phyloP scores from a whole-genome alignment of 2,113 vertebrate genomes.

The Brachypteracias leptosomus region DNA sequence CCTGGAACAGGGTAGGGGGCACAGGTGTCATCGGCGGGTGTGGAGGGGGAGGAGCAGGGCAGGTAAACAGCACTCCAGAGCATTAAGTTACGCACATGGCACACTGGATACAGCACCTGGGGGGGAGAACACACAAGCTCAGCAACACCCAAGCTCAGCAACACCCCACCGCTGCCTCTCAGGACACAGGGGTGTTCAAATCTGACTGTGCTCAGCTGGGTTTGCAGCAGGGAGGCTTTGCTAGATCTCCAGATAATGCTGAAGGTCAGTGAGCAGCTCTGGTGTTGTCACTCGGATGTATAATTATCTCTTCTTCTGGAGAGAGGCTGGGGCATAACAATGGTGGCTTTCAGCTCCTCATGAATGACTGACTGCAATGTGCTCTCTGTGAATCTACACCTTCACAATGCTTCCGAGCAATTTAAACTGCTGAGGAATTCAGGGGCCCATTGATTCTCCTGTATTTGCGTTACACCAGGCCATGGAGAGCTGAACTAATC shows the following conservation, averaged over 20 bases:
- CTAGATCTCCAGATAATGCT: background rate
- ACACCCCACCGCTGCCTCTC: background rate
- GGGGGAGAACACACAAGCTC: background rate
- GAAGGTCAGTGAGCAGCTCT: background rate
- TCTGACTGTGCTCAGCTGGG: accelerated
- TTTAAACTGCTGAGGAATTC: background rate
- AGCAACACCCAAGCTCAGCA: background rate
- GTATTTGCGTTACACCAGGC: background rate
- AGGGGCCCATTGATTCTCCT: background rate
- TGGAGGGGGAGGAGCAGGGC: constrained; percentile 92
- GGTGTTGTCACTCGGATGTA: background rate
- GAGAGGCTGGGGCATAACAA: background rate
- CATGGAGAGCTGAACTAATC: background rate
- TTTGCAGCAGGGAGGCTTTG: background rate
- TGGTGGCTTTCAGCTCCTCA: background rate
- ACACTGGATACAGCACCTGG: constrained; percentile 96
- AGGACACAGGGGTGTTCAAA: background rate
- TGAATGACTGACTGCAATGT: background rate
- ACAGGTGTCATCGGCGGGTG: constrained; percentile 90
- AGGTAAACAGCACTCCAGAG: constrained; percentile 97
- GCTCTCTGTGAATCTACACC: background rate
- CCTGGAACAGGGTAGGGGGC: constrained; percentile 89
- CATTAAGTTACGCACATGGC: constrained; percentile 95
- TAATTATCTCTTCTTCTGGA: background rate
- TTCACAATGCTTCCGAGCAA: background rate